Percentiles rank a stretch among this genome's conserved stretches.
phyloP scores from a whole-genome alignment of 1,140 invertebrate species.

The Aphidius gifuensis region DNA sequence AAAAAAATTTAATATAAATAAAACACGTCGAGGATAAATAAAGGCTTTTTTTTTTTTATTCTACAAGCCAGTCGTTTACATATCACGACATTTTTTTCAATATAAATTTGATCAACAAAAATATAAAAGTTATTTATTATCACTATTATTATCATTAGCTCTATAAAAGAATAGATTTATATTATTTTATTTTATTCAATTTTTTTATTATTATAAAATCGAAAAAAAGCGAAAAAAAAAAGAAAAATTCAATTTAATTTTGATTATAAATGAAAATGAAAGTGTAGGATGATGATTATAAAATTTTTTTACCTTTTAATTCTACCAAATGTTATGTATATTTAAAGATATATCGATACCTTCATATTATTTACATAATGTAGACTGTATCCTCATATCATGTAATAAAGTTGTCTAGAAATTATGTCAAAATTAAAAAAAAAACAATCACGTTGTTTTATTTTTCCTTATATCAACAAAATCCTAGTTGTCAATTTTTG shows the following conservation, averaged over 20 bases:
- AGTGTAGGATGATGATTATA: slow-evolving; percentile 7
- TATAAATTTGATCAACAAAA: slow-evolving; percentile 14
- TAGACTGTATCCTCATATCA: slow-evolving; percentile 52
- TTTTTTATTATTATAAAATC: background rate
- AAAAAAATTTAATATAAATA: background rate
- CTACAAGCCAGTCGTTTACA: slow-evolving; percentile 26
- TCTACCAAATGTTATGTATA: slow-evolving; percentile 50
- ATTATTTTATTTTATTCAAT: slow-evolving; percentile 8
- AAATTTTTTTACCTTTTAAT: slow-evolving; percentile 40
- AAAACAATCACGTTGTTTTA: no score
- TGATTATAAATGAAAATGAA: background rate
- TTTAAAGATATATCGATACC: slow-evolving; percentile 53
- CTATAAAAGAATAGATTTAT: slow-evolving; percentile 1
- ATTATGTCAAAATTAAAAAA: slow-evolving; percentile 14
- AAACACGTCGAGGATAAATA: slow-evolving; percentile 11
- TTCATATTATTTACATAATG: slow-evolving; percentile 48
- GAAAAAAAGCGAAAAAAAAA: slow-evolving; percentile 1
- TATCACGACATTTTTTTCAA: slow-evolving; percentile 26
- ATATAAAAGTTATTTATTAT: slow-evolving; percentile 7
- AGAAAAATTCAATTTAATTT: background rate
- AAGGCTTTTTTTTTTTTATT: slow-evolving; percentile 8
- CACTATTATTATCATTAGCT: background rate
- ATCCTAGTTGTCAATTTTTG: no score
- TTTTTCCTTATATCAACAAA: no score
- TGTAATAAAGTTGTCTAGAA: slow-evolving; percentile 45